A percentile compares a stretch with the other conserved stretches of the same genome.
Evolutionary conservation across 2,797 vertebrate species (phyloP).

Genomic region (Toxotes lorentzi): DNA sequence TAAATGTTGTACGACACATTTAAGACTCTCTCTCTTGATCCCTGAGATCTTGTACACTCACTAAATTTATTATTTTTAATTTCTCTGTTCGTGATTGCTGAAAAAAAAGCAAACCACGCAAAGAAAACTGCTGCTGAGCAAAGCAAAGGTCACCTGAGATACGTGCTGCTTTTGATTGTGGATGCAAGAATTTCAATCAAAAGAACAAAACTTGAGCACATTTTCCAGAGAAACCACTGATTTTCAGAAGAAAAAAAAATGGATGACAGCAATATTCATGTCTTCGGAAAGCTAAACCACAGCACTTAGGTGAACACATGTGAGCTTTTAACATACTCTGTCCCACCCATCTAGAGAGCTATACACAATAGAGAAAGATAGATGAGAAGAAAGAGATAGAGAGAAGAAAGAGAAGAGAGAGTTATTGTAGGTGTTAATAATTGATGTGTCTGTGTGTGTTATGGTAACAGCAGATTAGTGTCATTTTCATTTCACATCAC

Average conservation of each 20-base stretch:
- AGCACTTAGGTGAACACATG: conserved; percentile 68
- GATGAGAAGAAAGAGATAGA: conserved; percentile 52
- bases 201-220: conserved; percentile 20
- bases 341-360: conserved; percentile 59
- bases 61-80: background rate
- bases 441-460: conserved; percentile 73
- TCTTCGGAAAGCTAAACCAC: conserved; percentile 39
- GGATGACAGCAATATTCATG: conserved; percentile 31
- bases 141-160: conserved; percentile 3
- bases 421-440: conserved; percentile 80
- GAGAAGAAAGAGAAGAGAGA: conserved; percentile 34
- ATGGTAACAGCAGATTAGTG: conserved; percentile 80
- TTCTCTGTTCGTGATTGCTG: background rate
- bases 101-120: background rate
- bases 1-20: background rate
- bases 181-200: conserved; percentile 20
- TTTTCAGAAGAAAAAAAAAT: conserved; percentile 37
- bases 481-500: conserved; percentile 79
- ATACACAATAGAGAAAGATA: conserved; percentile 51
- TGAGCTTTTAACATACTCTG: conserved; percentile 69
- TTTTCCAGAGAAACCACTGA: conserved; percentile 44
- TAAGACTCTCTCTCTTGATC: background rate
- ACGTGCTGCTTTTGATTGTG: background rate
- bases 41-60: background rate
- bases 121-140: background rate